Evolutionary conservation across 2,888 invertebrate genomes (phyloP).

Genomic region (Dendrolimus houi): DNA sequence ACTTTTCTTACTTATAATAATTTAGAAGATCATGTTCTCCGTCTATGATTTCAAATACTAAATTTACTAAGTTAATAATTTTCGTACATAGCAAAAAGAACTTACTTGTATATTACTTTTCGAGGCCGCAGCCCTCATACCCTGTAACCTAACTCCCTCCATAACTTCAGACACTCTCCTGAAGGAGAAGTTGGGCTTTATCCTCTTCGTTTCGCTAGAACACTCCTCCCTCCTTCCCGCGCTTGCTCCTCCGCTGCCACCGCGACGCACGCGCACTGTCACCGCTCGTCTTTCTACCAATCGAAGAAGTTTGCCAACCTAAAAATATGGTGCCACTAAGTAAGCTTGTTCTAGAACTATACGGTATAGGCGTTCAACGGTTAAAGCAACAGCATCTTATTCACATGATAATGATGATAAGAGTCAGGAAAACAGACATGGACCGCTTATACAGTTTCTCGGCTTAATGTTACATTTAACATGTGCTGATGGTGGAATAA

Average conservation of each 20-base stretch:
- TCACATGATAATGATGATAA: no score
- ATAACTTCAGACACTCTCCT: conserved; percentile 69
- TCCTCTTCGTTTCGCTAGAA: conserved; percentile 28
- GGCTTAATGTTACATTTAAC: no score
- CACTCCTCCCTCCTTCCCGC: conserved; percentile 28
- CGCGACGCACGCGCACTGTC: conserved; percentile 64
- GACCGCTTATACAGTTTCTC: no score
- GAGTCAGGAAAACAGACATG: no score
- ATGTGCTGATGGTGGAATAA: no score
- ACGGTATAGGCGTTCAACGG: no score
- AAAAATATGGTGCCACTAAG: background rate
- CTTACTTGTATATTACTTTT: conserved; percentile 45
- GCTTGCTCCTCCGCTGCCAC: conserved; percentile 24
- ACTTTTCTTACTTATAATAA: no score
- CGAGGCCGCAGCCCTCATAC: conserved; percentile 52
- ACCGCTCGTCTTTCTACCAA: conserved; percentile 61
- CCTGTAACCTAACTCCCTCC: conserved; percentile 65
- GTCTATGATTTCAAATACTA: no score
- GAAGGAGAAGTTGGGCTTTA: conserved; percentile 65
- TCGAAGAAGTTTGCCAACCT: conserved; percentile 63
- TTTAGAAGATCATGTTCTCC: no score
- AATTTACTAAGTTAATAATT: no score
- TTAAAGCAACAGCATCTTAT: no score
- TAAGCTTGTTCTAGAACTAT: no score
- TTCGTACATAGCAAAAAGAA: background rate